Conservation (phyloP, 2,113 vertebrate genomes). For the Chiloscyllium plagiosum region DNA sequence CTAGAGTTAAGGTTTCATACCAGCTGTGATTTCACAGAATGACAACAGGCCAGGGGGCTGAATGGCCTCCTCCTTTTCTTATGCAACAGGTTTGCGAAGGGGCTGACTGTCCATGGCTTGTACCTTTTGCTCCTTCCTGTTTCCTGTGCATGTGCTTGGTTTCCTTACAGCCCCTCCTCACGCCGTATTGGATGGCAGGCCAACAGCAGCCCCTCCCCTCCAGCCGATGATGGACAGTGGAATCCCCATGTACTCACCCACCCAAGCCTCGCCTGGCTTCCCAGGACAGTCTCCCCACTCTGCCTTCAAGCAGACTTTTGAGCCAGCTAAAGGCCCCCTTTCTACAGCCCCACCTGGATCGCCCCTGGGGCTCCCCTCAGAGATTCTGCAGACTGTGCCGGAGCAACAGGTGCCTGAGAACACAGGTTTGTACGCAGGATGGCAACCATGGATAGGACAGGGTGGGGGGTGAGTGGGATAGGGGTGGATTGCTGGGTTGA, state of each 20-base stretch:
- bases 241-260: slow-evolving; percentile 63
- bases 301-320: slow-evolving; percentile 54
- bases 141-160: background rate
- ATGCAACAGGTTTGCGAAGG: background rate
- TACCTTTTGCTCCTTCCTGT: background rate
- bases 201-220: slow-evolving; percentile 47
- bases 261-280: slow-evolving; percentile 44
- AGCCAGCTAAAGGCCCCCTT: slow-evolving; percentile 50
- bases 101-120: background rate
- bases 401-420: slow-evolving; percentile 52
- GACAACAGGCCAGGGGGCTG: no score
- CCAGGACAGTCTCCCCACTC: slow-evolving; percentile 37
- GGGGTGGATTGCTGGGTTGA: background rate
- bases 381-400: slow-evolving; percentile 41
- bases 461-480: no score
- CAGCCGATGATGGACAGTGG: slow-evolving; percentile 44
- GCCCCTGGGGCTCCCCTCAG: slow-evolving; percentile 45
- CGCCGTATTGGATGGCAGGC: slow-evolving; percentile 59
- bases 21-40: no score
- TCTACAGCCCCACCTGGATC: slow-evolving; percentile 49
- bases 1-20: no score
- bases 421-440: slow-evolving; percentile 49
- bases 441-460: background rate
- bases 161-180: slow-evolving; percentile 59
- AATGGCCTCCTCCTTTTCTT: background rate